Conservation (phyloP, 2,113 vertebrate species). For the Galbula dea region DNA sequence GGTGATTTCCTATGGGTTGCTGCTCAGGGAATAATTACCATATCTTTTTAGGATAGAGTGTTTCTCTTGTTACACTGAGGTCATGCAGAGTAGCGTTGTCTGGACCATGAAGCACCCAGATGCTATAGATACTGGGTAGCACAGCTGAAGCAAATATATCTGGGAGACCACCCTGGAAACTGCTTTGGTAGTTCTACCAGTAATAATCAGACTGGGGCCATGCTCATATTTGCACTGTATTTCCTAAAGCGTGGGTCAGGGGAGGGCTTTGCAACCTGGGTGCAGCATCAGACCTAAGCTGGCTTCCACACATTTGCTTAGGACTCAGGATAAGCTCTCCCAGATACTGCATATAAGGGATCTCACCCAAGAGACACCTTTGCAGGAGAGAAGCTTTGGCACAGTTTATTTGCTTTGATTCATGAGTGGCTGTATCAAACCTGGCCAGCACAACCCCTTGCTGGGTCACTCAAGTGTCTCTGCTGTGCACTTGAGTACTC, state of each 20-base stretch:
- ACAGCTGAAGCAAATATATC: background rate
- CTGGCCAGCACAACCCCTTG: background rate
- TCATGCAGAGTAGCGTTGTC: background rate
- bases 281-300: background rate
- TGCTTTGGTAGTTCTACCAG: background rate
- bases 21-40: accelerated
- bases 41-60: background rate
- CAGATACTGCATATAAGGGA: background rate
- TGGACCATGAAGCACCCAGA: background rate
- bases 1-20: background rate
- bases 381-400: background rate
- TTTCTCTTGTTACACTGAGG: background rate
- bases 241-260: background rate
- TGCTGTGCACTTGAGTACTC: background rate
- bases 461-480: background rate
- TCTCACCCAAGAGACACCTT: background rate
- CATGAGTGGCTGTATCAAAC: background rate
- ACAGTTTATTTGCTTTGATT: background rate
- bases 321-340: background rate
- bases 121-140: background rate
- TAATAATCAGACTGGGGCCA: background rate
- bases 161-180: background rate
- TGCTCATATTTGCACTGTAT: background rate
- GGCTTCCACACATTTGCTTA: background rate
- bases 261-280: background rate